These are phyloP conservation scores for Popillia japonica DNA, from an alignment of 1,140 invertebrate species.

Conservation along the genomic window DNA sequence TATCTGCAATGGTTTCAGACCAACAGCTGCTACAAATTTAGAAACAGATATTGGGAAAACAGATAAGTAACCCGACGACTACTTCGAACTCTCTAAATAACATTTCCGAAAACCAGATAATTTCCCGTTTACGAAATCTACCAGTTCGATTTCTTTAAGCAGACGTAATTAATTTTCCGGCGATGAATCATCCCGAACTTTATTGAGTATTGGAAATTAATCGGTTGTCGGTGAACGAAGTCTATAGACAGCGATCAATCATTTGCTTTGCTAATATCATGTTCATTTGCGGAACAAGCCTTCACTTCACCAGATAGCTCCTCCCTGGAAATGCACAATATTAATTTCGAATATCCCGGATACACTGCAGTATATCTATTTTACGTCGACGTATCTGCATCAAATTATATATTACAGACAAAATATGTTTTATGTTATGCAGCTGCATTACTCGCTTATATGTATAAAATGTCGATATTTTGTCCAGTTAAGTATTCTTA, in stretches of 20 bases:
- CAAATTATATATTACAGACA: no score
- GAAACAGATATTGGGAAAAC: no score
- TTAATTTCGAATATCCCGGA: background rate
- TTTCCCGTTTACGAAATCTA: slow-evolving; percentile 8
- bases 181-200: slow-evolving; percentile 22
- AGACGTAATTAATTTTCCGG: slow-evolving; percentile 8
- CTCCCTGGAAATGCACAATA: background rate
- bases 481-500: no score
- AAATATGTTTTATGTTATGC: no score
- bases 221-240: slow-evolving; percentile 9
- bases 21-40: no score
- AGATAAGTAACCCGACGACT: no score
- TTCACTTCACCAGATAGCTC: background rate
- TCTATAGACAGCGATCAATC: slow-evolving; percentile 23
- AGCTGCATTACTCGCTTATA: no score
- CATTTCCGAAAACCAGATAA: background rate
- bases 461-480: no score
- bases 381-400: no score
- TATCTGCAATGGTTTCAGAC: no score
- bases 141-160: background rate
- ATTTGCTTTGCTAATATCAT: background rate
- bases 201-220: slow-evolving; percentile 31
- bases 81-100: background rate
- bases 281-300: background rate
- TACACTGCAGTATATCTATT: no score